phyloP scores from a whole-genome alignment of 2,888 invertebrate species.

The Caenorhabditis uteleia region DNA sequence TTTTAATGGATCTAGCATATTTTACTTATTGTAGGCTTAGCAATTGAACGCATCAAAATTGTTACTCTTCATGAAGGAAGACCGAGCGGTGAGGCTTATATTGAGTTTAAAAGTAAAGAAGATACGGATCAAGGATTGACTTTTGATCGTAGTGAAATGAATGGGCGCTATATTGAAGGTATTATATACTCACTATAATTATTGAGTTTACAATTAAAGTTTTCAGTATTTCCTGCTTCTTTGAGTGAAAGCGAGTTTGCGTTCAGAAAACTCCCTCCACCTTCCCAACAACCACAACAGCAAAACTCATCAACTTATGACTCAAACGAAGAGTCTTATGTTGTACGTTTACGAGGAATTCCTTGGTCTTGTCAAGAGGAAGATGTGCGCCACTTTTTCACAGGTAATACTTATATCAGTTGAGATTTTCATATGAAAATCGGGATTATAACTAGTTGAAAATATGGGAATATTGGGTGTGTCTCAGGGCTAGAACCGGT shows the following conservation, averaged over 20 bases:
- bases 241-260: constrained; percentile 14
- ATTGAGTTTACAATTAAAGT: background rate
- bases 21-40: constrained; percentile 6
- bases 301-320: constrained; percentile 12
- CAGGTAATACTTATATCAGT: constrained; percentile 49
- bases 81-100: constrained; percentile 62
- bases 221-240: constrained; percentile 41
- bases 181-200: background rate
- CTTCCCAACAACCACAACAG: no score
- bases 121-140: constrained; percentile 49
- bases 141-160: constrained; percentile 54
- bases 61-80: constrained; percentile 39
- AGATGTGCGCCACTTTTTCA: constrained; percentile 55
- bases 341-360: constrained; percentile 58
- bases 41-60: constrained; percentile 21
- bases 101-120: constrained; percentile 37
- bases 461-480: constrained; percentile 3
- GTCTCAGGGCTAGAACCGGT: constrained; percentile 57
- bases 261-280: no score
- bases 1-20: background rate
- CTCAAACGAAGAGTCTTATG: constrained; percentile 10
- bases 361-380: constrained; percentile 57
- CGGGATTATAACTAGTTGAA: background rate
- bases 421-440: background rate
- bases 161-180: constrained; percentile 63